phyloP scores from a whole-genome alignment of 1,140 invertebrate genomes.

The Diachasmimorpha longicaudata region DNA sequence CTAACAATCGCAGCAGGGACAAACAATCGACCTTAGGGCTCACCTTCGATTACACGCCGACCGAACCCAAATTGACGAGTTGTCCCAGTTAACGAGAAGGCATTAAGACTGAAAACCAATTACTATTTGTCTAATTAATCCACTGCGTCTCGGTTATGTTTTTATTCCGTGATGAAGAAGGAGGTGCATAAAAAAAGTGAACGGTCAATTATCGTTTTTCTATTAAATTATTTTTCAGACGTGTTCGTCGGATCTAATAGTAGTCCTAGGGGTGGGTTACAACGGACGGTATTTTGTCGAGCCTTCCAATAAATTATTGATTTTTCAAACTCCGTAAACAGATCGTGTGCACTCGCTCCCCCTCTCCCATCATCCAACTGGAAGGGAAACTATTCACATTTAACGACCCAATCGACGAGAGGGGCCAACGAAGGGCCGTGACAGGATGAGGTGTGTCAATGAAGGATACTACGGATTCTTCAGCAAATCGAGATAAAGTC shows the following conservation, averaged over 20 bases:
- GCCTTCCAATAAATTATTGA: slow-evolving; percentile 22
- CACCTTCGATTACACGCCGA: no score
- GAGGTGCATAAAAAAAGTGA: background rate
- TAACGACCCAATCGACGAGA: slow-evolving; percentile 4
- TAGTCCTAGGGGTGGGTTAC: background rate
- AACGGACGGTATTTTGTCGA: slow-evolving; percentile 14
- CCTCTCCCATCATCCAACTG: background rate
- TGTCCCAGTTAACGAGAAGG: background rate
- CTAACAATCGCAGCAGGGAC: background rate
- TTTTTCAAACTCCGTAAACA: slow-evolving; percentile 10
- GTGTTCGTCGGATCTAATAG: background rate
- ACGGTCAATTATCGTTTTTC: background rate
- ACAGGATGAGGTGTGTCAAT: background rate
- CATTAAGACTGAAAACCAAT: background rate
- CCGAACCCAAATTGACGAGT: background rate
- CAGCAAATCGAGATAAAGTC: background rate
- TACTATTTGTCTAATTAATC: background rate
- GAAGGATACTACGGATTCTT: background rate
- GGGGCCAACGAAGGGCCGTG: background rate
- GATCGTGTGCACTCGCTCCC: background rate
- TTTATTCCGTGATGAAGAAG: background rate
- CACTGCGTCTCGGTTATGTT: background rate
- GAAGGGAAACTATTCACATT: slow-evolving; percentile 7
- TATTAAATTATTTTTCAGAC: background rate
- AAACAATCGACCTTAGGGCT: no score